A percentile compares a stretch with the other conserved stretches of the same genome.
phyloP scores from a whole-genome alignment of 2,797 vertebrate species.

The Anguilla anguilla region DNA sequence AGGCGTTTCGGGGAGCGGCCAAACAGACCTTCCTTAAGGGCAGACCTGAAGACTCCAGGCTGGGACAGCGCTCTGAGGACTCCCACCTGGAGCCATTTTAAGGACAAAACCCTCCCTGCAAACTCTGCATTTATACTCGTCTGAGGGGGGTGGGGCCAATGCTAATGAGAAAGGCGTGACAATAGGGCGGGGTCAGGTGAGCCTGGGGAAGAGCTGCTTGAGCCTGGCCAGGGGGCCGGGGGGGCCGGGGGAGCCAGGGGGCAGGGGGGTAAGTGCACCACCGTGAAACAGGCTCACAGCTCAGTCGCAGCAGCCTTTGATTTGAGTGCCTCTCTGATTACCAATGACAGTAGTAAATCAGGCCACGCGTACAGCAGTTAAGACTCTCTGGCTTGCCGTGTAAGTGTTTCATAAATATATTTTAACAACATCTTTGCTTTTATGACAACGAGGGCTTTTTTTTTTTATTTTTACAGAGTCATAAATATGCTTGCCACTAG shows the following conservation, averaged over 20 bases:
- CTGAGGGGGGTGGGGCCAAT: neutral
- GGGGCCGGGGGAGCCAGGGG: neutral
- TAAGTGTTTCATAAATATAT: conserved; percentile 31
- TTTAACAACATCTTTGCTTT: conserved; percentile 27
- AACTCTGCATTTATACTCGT: neutral
- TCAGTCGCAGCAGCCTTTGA: neutral
- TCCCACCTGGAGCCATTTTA: conserved; percentile 21
- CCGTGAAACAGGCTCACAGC: neutral
- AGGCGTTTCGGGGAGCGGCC: neutral
- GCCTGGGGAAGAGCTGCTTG: neutral
- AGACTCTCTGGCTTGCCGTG: neutral
- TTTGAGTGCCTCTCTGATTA: conserved; percentile 18
- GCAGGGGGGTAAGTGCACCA: neutral
- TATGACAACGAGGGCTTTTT: neutral
- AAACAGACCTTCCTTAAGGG: conserved; percentile 16
- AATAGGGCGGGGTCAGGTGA: neutral
- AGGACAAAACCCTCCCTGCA: conserved; percentile 21
- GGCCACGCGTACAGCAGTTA: neutral
- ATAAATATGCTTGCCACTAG: neutral
- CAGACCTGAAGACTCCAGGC: conserved; percentile 24
- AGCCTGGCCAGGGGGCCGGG: neutral
- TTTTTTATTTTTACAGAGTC: neutral
- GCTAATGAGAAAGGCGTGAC: neutral
- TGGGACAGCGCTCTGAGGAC: neutral
- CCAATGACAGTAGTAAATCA: conserved; percentile 21